Evolutionary conservation across 2,888 invertebrate genomes (phyloP), one percentile per base, ranked within the genome.

Genomic region (Parelbella ahira): DNA sequence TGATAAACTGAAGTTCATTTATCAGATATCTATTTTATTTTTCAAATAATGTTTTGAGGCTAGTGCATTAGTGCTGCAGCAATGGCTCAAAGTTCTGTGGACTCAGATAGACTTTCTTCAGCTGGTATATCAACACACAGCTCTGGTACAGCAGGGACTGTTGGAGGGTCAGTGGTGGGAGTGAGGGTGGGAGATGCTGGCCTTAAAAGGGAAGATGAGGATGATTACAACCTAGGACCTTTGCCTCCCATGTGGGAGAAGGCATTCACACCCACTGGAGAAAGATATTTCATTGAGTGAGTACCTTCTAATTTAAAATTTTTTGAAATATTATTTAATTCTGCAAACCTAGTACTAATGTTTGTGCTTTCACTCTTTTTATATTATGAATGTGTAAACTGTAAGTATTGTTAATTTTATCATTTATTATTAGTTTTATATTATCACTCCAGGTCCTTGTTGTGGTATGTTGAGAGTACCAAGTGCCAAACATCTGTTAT

Each of bases 231-330:
- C 50, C 84, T 98, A 39, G 98, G 98, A 8, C 96, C 98, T 1
- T 83, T 99, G 53, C 98, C 98, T 42, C 90, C 93, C 2, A 97
- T 98, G 88, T 99, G 99, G 99, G 98, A 99, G 78, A 96, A 97
- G 72, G 97, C 98, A 2, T 97, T 94, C 69, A 98, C 98, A 5
- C 97, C 98, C 53, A 95, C 96, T 47, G 98, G 98, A 58, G 98
- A 98, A 88, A 93, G 95, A 45, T 99, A 99, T 86, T 99, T 97
- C 69, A 99, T 99, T 59, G 98, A 99, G 97, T 95, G 84, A 91
- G 93, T 91, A 54, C 0, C 15, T 2, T 15, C 1, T 15, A 2
- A 8, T 15, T 7, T n/a, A n/a, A n/a, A n/a, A n/a, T n/a, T n/a
- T n/a, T n/a, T n/a, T n/a, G n/a, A n/a, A 15, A 15, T 4, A 15